Evolutionary conservation across 2,797 vertebrate genomes (phyloP).

Genomic region (Holocentrus rufus): DNA sequence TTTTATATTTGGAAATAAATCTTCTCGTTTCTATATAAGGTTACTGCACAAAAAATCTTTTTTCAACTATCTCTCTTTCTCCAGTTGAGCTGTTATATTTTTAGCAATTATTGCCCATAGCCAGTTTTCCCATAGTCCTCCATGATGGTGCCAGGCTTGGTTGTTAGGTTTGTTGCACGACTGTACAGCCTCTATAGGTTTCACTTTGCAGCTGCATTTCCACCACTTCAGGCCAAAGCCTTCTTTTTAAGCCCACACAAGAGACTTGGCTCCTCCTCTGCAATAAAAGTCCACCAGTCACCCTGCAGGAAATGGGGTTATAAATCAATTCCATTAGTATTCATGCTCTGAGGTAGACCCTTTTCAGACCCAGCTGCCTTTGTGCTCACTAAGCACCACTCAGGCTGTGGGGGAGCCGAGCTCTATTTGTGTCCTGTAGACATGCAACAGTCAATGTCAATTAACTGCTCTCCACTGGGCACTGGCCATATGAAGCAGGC

Average conservation of each 20-base stretch:
- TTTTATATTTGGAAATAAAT: too few species aligned
- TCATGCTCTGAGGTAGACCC: slow-evolving; percentile 67
- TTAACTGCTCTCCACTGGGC: slow-evolving; percentile 69
- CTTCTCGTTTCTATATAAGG: too few species aligned
- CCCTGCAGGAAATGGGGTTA: slow-evolving; percentile 66
- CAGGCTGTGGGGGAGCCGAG: slow-evolving; percentile 64
- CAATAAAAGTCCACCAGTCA: slow-evolving; percentile 63
- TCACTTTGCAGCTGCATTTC: slow-evolving; percentile 30
- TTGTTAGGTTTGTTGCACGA: slow-evolving; percentile 27
- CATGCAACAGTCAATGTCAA: slow-evolving; percentile 74
- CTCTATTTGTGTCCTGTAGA: slow-evolving; percentile 68
- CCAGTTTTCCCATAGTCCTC: slow-evolving; percentile 12
- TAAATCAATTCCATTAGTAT: slow-evolving; percentile 81
- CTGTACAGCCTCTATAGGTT: slow-evolving; percentile 20
- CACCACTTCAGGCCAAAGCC: slow-evolving; percentile 42
- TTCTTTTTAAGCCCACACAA: slow-evolving; percentile 49
- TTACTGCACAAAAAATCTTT: too few species aligned
- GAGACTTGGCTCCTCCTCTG: slow-evolving; percentile 51
- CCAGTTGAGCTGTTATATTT: not conserved
- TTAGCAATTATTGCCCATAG: not conserved
- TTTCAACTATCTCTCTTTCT: not conserved
- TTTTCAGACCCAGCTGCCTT: slow-evolving; percentile 68
- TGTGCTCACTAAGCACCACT: slow-evolving; percentile 68
- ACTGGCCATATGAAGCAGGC: slow-evolving; percentile 13
- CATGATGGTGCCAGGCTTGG: not conserved